A percentile compares a stretch with the other conserved stretches of the same genome.
phyloP scores from a whole-genome alignment of 2,797 vertebrate genomes.

The Hirundo rustica region DNA sequence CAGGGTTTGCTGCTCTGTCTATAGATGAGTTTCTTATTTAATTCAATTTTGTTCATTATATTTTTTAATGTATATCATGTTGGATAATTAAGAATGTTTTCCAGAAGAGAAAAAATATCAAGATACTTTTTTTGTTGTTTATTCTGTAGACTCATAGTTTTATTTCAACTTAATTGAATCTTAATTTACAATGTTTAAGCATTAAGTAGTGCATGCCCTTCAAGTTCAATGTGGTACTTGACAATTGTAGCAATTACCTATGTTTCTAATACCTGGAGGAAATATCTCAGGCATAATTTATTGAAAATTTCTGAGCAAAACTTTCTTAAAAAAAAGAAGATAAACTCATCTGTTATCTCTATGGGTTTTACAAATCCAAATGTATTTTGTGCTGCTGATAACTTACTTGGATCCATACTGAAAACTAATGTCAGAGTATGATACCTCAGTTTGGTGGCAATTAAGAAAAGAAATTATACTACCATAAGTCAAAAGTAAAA shows the following conservation, averaged over 20 bases:
- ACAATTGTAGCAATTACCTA: background rate
- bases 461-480: background rate
- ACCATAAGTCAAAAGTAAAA: background rate
- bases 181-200: background rate
- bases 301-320: background rate
- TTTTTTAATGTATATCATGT: background rate
- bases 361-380: background rate
- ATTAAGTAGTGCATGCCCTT: background rate
- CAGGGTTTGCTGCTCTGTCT: background rate
- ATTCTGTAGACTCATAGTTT: background rate
- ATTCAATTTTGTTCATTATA: background rate
- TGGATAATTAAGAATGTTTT: slow-evolving; percentile 7
- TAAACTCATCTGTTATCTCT: background rate
- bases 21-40: background rate
- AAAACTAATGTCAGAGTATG: background rate
- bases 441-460: background rate
- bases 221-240: background rate
- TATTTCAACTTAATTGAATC: background rate
- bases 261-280: background rate
- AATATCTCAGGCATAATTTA: background rate
- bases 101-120: background rate
- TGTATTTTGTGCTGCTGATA: background rate
- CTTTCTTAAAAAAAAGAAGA: background rate
- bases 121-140: background rate
- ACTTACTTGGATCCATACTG: background rate